Evolutionary conservation across 2,113 vertebrate genomes (phyloP).

Genomic region (Sander lucioperca): DNA sequence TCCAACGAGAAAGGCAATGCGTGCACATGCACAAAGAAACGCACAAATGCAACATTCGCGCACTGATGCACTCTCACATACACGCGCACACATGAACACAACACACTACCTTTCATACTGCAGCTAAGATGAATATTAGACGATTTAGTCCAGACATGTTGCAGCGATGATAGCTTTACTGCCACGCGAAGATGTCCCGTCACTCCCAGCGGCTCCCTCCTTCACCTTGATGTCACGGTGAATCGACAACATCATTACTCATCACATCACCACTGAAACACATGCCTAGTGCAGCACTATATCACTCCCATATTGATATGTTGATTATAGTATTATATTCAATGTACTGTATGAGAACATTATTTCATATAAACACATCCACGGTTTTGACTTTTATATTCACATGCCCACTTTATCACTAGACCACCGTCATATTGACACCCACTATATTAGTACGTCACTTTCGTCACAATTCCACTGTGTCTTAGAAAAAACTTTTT

Average conservation of each 20-base stretch:
- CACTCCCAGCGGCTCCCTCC: slow-evolving; percentile 59
- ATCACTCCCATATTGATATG: slow-evolving; percentile 82
- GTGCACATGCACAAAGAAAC: slow-evolving; percentile 85
- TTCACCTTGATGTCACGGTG: slow-evolving; percentile 70
- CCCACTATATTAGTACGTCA: slow-evolving; percentile 78
- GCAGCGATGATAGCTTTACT: slow-evolving; percentile 60
- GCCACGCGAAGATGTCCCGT: slow-evolving; percentile 57
- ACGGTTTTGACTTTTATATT: slow-evolving; percentile 82
- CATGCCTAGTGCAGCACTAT: slow-evolving; percentile 77
- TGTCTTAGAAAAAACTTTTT: slow-evolving; percentile 53
- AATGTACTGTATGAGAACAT: slow-evolving; percentile 81
- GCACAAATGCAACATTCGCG: slow-evolving; percentile 75
- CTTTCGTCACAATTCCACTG: slow-evolving; percentile 80
- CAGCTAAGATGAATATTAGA: slow-evolving; percentile 75
- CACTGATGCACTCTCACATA: slow-evolving; percentile 56
- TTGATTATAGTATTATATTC: slow-evolving; percentile 81
- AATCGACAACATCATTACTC: slow-evolving; percentile 77
- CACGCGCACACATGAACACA: slow-evolving; percentile 46
- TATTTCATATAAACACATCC: slow-evolving; percentile 81
- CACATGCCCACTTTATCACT: slow-evolving; percentile 81
- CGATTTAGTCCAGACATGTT: slow-evolving; percentile 70
- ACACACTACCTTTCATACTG: slow-evolving; percentile 70
- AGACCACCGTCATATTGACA: slow-evolving; percentile 78
- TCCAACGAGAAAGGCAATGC: slow-evolving; percentile 80
- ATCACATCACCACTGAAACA: slow-evolving; percentile 77